Conservation (phyloP, 2,888 invertebrate genomes). For the Glaucopsyche alexis region DNA sequence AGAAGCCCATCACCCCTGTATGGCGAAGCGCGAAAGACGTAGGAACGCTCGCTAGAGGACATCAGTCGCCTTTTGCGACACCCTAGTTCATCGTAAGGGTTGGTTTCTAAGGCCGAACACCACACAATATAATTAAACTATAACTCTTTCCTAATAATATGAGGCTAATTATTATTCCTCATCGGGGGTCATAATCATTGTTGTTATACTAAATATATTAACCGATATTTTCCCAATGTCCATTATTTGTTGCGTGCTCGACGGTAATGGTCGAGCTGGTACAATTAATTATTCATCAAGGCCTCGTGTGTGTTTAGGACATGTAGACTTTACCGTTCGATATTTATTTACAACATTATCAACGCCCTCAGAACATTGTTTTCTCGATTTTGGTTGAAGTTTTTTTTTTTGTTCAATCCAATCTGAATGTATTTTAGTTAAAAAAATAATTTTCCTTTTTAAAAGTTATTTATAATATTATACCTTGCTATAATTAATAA, state of each 20-base stretch:
- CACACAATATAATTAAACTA: background rate
- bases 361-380: background rate
- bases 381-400: background rate
- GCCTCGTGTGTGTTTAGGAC: conserved; percentile 25
- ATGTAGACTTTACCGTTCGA: background rate
- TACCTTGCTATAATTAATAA: no score
- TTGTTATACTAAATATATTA: background rate
- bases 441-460: background rate
- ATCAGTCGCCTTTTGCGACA: no score
- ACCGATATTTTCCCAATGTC: background rate
- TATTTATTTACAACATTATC: conserved; percentile 15
- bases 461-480: no score
- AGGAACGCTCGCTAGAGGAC: no score
- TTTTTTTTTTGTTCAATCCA: background rate
- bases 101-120: no score
- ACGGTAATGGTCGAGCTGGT: conserved; percentile 3
- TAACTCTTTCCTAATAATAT: background rate
- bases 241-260: conserved; percentile 10
- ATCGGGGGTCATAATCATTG: background rate
- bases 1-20: no score
- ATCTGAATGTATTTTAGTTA: background rate
- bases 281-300: conserved; percentile 18
- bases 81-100: no score
- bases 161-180: background rate
- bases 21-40: no score